phyloP scores from a whole-genome alignment of 2,888 invertebrate species.

The Meiosimyza platycephala region DNA sequence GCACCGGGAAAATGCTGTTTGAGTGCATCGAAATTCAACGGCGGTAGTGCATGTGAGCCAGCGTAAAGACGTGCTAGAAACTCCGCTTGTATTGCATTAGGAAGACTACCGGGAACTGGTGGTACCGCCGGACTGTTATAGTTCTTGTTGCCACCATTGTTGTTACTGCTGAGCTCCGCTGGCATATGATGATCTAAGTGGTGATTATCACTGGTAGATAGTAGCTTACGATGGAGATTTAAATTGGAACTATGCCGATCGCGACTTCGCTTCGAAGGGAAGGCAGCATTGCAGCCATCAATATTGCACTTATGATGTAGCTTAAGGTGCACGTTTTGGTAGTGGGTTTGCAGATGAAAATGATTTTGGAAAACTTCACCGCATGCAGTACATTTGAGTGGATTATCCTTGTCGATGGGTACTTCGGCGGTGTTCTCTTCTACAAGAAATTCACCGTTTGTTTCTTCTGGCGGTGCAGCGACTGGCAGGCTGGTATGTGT shows the following conservation, averaged over 20 bases:
- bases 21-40: conserved; percentile 75
- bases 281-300: conserved; percentile 94
- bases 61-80: conserved; percentile 83
- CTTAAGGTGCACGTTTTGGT: conserved; percentile 95
- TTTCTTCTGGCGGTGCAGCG: conserved; percentile 33
- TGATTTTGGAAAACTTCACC: conserved; percentile 94
- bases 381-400: conserved; percentile 90
- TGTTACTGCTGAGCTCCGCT: conserved; percentile 55
- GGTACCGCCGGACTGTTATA: conserved; percentile 32
- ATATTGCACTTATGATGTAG: conserved; percentile 95
- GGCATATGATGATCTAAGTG: conserved; percentile 51
- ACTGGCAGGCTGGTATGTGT: conserved; percentile 30
- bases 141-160: conserved; percentile 42
- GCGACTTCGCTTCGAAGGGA: conserved; percentile 91
- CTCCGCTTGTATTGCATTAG: conserved; percentile 81
- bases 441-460: conserved; percentile 37
- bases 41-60: conserved; percentile 73
- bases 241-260: conserved; percentile 93
- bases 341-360: conserved; percentile 93
- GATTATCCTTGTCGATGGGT: conserved; percentile 92
- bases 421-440: conserved; percentile 76
- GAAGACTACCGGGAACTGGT: conserved; percentile 45
- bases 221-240: conserved; percentile 88
- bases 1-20: conserved; percentile 65
- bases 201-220: conserved; percentile 73